Percentiles rank a stretch among this genome's conserved stretches.
These are phyloP conservation scores for Melanostoma scalare DNA, from an alignment of 2,888 invertebrate species.

Conservation along the genomic window DNA sequence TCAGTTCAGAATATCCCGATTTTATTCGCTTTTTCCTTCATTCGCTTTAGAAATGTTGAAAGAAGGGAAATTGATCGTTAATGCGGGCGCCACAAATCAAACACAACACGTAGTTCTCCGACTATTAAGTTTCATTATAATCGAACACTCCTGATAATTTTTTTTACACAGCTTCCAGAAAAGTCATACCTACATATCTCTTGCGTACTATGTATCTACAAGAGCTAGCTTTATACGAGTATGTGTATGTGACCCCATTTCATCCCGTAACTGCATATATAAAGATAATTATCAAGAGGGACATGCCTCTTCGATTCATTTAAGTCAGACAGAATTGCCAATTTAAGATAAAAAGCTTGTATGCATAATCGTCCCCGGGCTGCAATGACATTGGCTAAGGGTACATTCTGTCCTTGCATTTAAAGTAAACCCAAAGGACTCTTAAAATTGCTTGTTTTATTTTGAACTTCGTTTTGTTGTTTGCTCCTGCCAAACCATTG, in stretches of 20 bases:
- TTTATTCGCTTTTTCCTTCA: too few relatives aligned
- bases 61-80: too few relatives aligned
- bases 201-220: too few relatives aligned
- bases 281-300: background rate
- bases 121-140: too few relatives aligned
- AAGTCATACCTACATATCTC: too few relatives aligned
- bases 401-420: conserved; percentile 26
- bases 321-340: conserved; percentile 48
- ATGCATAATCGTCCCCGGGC: conserved; percentile 19
- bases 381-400: conserved; percentile 1
- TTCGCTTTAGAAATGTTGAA: too few relatives aligned
- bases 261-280: conserved; percentile 20
- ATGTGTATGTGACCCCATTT: conserved; percentile 41
- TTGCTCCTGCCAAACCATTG: conserved; percentile 42
- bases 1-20: too few relatives aligned
- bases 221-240: too few relatives aligned
- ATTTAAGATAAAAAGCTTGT: conserved; percentile 52
- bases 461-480: conserved; percentile 12
- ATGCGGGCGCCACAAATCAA: too few relatives aligned
- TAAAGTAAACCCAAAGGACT: conserved; percentile 54
- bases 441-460: conserved; percentile 30
- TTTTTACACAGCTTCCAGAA: too few relatives aligned
- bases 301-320: conserved; percentile 37
- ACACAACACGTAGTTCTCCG: too few relatives aligned
- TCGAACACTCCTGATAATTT: too few relatives aligned